Evolutionary conservation across 2,888 invertebrate species (phyloP).

Genomic region (Apodemia duryi): DNA sequence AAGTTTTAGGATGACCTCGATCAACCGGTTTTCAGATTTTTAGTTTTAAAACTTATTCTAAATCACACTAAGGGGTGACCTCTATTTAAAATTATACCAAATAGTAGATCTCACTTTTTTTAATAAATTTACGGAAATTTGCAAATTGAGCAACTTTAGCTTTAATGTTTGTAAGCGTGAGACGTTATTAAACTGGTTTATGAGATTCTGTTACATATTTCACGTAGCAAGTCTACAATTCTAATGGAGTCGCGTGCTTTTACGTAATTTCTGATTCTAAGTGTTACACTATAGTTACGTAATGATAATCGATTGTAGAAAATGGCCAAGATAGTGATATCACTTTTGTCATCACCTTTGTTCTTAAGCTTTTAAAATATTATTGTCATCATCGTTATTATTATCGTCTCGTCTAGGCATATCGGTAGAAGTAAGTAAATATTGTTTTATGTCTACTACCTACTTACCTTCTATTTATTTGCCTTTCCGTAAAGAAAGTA

Average conservation of each 20-base stretch:
- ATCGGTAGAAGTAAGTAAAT: too few relatives aligned
- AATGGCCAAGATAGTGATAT: neutral
- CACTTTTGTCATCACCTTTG: neutral
- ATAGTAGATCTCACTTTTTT: too few relatives aligned
- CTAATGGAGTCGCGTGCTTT: conserved; percentile 29
- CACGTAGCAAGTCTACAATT: conserved; percentile 28
- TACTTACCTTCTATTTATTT: too few relatives aligned
- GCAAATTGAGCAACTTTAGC: neutral
- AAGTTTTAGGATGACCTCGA: too few relatives aligned
- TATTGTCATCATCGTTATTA: too few relatives aligned
- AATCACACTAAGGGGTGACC: too few relatives aligned
- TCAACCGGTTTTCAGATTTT: too few relatives aligned
- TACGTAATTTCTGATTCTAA: conserved; percentile 29
- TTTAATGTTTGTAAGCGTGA: conserved; percentile 1
- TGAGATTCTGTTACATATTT: conserved; percentile 17
- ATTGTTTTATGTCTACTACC: too few relatives aligned
- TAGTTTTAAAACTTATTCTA: too few relatives aligned
- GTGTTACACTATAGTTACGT: conserved; percentile 26
- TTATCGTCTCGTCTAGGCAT: too few relatives aligned
- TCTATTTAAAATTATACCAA: too few relatives aligned
- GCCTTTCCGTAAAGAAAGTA: too few relatives aligned
- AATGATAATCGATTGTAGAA: conserved; percentile 23
- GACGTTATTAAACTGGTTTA: conserved; percentile 8
- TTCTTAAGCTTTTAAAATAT: neutral
- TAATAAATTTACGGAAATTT: neutral